Percentiles rank a stretch among this genome's conserved stretches.
These are phyloP conservation scores for Dinoponera quadriceps DNA, from an alignment of 1,140 invertebrate genomes.

Conservation along the genomic window DNA sequence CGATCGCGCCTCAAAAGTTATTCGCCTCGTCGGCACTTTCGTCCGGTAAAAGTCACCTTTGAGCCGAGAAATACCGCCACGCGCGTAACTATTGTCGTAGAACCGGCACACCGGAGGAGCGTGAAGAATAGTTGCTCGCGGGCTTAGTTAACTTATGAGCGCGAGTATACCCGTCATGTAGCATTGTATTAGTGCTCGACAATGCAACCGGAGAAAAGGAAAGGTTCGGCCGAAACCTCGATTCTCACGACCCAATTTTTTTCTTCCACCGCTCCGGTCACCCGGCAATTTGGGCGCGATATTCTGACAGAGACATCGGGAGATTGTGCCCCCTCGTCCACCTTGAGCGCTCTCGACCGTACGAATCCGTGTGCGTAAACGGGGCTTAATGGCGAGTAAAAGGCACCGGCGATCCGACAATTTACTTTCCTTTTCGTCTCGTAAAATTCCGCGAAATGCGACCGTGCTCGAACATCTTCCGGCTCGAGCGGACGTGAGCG, in stretches of 20 bases:
- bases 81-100: background rate
- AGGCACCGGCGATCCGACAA: constrained; percentile 6
- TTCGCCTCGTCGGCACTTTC: background rate
- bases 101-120: background rate
- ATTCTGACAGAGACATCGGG: background rate
- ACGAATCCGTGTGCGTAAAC: constrained; percentile 48
- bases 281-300: constrained; percentile 50
- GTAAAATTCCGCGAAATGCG: constrained; percentile 22
- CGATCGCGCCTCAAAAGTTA: background rate
- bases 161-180: background rate
- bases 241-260: constrained; percentile 74
- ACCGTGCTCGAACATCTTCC: constrained; percentile 18
- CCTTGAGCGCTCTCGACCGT: constrained; percentile 5
- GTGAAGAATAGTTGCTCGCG: constrained; percentile 4
- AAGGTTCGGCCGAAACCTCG: constrained; percentile 55
- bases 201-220: constrained; percentile 42
- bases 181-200: background rate
- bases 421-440: constrained; percentile 64
- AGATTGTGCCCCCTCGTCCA: constrained; percentile 29
- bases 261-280: background rate
- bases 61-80: background rate
- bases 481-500: constrained; percentile 9
- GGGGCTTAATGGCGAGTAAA: constrained; percentile 12
- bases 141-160: constrained; percentile 10
- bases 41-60: background rate